Base-by-base conservation (phyloP, 1,140 invertebrate species). In the Drosophila repleta region DNA sequence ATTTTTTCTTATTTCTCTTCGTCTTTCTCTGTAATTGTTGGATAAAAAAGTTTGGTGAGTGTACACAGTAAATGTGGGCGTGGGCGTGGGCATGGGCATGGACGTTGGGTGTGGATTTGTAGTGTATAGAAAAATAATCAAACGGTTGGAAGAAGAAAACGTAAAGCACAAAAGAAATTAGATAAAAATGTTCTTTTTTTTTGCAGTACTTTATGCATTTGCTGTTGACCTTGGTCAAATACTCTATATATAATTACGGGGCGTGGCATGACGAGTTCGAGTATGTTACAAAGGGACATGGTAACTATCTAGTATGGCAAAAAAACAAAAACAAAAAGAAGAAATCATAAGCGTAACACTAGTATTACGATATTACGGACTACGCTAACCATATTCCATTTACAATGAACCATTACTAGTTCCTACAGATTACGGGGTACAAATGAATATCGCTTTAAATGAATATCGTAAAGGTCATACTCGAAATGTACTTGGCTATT, bases 171-270 rank as follows among this genome's bases (percentile, higher is more conserved):
- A 41, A 51, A 49, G 8, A 39, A 49, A 61, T 53, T 20, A 66
- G 35, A 55, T 17, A 65, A 41, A 51, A 74, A 29, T 8, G 29
- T 2, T 29, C n/a, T 29, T 24, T 46, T 15, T 60, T 49, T 60
- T 58, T 78, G 84, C 76, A 88, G 76, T 89, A 83, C 79, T 88
- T 83, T 88, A 83, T 79, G 83, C 83, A 79, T 79, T 88, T 88
- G 72, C 81, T 74, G 58, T 64, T 65, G 70, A 37, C 56, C 35
- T 41, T 51, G 32, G 15, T 41, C 26, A 48, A 29, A 21, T 26
- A 13, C 18, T 21, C 13, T 45, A 20, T 48, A 18, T 6, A 15
- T 26, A 26, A 26, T 37, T 52, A 53, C 5, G 10, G 35, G 53
- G 53, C 58, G 58, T 49, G 58, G 43, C 58, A n/a, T 52, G 15